Conservation (phyloP, 2,888 invertebrate genomes). For the Nesidiocoris tenuis region DNA sequence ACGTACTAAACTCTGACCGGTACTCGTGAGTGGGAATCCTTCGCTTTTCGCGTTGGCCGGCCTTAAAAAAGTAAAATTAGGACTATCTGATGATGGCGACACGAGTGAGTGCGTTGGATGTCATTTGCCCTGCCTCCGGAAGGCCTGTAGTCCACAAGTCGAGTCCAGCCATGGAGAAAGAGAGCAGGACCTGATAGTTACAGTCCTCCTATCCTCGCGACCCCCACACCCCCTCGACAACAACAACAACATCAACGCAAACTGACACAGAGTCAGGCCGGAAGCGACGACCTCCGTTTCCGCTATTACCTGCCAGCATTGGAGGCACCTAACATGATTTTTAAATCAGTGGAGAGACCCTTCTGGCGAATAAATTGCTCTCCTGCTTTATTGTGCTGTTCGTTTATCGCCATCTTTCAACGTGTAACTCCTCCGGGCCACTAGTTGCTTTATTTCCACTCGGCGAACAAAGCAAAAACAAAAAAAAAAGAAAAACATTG, state of each 20-base stretch:
- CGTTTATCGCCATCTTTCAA: not conserved
- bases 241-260: not conserved
- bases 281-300: slow-evolving; percentile 14
- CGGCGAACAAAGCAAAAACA: not conserved
- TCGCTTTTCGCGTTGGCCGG: too few relatives aligned
- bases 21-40: too few relatives aligned
- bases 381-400: not conserved
- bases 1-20: too few relatives aligned
- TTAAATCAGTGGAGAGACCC: slow-evolving; percentile 27
- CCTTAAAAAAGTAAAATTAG: too few relatives aligned
- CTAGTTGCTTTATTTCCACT: not conserved
- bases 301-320: slow-evolving; percentile 34
- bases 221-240: too few relatives aligned
- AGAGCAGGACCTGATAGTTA: not conserved
- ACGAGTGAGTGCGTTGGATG: not conserved
- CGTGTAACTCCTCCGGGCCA: not conserved
- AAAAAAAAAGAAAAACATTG: not conserved
- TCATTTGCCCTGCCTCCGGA: not conserved
- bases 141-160: not conserved
- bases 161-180: not conserved
- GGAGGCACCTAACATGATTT: slow-evolving; percentile 30
- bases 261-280: not conserved
- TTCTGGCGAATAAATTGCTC: not conserved
- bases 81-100: too few relatives aligned
- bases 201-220: too few relatives aligned